These are phyloP conservation scores for Cyclura pinguis DNA, from an alignment of 2,797 vertebrate genomes.

Conservation along the genomic window DNA sequence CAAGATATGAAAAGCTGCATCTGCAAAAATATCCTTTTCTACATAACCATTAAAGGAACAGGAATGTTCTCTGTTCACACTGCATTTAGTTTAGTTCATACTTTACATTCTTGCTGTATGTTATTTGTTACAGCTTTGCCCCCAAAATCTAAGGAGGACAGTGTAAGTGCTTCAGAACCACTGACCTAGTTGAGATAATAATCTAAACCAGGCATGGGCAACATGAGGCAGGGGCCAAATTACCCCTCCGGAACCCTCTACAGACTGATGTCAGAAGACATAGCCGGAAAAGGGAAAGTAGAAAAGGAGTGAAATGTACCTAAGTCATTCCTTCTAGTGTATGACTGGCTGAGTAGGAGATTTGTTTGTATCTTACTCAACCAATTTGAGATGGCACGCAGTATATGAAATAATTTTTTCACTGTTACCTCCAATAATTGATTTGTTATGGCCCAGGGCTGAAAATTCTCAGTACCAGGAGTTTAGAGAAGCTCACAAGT, in stretches of 20 bases:
- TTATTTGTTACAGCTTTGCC: neutral
- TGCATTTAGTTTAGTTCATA: neutral
- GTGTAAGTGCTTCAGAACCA: neutral
- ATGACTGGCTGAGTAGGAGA: neutral
- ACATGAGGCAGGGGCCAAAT: neutral
- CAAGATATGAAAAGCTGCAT: neutral
- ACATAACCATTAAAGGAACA: neutral
- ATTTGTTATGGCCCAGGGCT: neutral
- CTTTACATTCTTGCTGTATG: neutral
- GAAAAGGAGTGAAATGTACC: neutral
- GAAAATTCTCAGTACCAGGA: too few species aligned
- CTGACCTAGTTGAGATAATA: neutral
- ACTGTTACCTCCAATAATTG: neutral
- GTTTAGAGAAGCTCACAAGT: neutral
- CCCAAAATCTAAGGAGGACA: neutral
- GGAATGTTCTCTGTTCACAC: neutral
- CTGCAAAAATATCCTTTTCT: neutral
- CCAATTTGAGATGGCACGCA: neutral
- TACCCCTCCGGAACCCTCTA: neutral
- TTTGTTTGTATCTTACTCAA: neutral
- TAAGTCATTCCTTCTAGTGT: neutral
- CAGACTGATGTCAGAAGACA: neutral
- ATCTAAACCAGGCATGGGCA: neutral
- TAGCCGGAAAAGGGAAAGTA: neutral
- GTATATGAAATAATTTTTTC: neutral